Percentiles rank a stretch among this genome's conserved stretches.
Conservation (phyloP, 2,797 vertebrate genomes). For the Oreochromis grahami region DNA sequence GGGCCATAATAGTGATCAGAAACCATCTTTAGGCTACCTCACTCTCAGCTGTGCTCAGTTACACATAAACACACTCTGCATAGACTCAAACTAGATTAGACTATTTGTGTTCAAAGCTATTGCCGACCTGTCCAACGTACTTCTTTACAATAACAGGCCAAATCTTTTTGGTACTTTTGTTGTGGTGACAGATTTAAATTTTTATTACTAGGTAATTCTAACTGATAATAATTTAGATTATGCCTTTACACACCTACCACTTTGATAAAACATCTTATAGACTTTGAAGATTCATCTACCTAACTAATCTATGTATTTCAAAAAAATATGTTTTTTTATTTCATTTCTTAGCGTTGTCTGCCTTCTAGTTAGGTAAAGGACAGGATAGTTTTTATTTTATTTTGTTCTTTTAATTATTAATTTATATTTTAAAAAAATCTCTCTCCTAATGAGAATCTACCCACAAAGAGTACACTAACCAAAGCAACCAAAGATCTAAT, state of each 20-base stretch:
- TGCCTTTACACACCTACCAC: background rate
- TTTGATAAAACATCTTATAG: background rate
- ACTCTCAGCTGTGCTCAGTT: constrained; percentile 4
- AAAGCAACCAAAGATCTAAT: background rate
- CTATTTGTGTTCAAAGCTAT: background rate
- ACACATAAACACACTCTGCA: constrained; percentile 13
- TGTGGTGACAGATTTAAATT: background rate
- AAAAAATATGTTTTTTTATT: background rate
- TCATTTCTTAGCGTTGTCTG: background rate
- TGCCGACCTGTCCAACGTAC: background rate
- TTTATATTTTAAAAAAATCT: background rate
- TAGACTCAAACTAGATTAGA: background rate
- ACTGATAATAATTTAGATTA: background rate
- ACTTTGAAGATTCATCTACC: background rate
- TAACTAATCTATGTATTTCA: background rate
- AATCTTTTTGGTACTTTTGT: background rate
- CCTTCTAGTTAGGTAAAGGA: background rate
- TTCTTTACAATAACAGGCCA: background rate
- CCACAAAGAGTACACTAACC: background rate
- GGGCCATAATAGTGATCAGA: constrained; percentile 25
- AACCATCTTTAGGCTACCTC: constrained; percentile 37
- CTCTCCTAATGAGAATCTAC: background rate
- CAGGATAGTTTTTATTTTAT: rapidly evolving
- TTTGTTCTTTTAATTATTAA: background rate
- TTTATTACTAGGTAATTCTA: background rate